These are phyloP conservation scores for Trachemys scripta DNA, from an alignment of 2,113 vertebrate species.

Conservation along the genomic window DNA sequence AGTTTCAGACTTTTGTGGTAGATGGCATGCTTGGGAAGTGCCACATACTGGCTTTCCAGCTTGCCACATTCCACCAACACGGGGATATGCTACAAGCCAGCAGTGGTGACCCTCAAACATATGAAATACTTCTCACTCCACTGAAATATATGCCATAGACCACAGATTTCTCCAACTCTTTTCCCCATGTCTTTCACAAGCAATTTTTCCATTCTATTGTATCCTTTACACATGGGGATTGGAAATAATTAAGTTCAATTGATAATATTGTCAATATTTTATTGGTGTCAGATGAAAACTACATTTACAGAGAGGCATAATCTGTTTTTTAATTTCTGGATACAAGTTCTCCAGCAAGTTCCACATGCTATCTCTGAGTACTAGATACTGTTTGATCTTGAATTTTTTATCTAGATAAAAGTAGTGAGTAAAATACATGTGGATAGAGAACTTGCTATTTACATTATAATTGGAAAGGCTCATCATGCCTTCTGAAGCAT, in stretches of 20 bases:
- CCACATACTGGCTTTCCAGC: not conserved
- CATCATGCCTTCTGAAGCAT: not conserved
- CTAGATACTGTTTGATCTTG: not conserved
- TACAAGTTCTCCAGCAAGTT: not conserved
- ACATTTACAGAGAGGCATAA: not conserved
- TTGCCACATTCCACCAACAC: not conserved
- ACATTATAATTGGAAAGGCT: not conserved
- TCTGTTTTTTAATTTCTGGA: slow-evolving; percentile 1
- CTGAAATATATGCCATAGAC: not conserved
- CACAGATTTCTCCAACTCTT: not conserved
- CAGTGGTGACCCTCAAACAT: not conserved
- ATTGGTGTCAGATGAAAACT: not conserved
- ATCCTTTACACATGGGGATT: not conserved
- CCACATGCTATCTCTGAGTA: not conserved
- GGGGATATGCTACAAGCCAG: not conserved
- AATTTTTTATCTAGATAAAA: not conserved
- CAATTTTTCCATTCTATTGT: not conserved
- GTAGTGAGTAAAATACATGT: not conserved
- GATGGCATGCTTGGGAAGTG: not conserved
- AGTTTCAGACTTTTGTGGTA: slow-evolving; percentile 3
- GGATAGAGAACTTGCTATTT: not conserved
- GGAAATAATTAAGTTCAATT: slow-evolving; percentile 18
- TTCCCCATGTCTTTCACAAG: not conserved
- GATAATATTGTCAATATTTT: slow-evolving; percentile 35
- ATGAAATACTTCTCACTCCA: not conserved